Percentiles rank a stretch among this genome's conserved stretches.
Evolutionary conservation across 2,888 invertebrate species (phyloP).

Genomic region (Altica lythri): DNA sequence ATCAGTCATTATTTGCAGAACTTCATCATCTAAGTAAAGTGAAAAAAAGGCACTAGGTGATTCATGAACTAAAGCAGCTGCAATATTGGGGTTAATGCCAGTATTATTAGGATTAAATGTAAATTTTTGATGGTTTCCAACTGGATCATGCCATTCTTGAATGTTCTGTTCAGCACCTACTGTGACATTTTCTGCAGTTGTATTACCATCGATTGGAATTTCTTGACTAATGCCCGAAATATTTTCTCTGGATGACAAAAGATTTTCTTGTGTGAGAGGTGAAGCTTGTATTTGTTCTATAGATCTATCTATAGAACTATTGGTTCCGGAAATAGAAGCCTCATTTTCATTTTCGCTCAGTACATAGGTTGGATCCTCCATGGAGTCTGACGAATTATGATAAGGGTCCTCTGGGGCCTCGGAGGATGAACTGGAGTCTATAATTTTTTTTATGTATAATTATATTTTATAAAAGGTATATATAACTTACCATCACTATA

Average conservation of each 20-base stretch:
- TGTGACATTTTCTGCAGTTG: background rate
- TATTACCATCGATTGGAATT: background rate
- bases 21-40: background rate
- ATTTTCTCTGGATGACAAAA: background rate
- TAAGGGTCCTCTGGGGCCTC: slow-evolving; percentile 25
- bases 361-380: slow-evolving; percentile 3
- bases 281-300: background rate
- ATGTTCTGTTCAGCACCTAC: background rate
- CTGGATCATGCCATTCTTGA: background rate
- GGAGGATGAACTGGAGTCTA: too few species aligned
- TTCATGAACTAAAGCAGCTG: background rate
- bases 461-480: too few species aligned
- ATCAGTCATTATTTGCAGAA: background rate
- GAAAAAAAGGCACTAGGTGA: background rate
- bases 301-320: too few species aligned
- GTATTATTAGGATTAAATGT: slow-evolving; percentile 3
- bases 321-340: too few species aligned
- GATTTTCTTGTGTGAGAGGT: background rate
- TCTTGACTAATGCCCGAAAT: background rate
- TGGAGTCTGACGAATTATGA: slow-evolving; percentile 3
- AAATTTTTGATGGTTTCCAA: slow-evolving; percentile 12
- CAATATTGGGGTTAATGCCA: background rate
- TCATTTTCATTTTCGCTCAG: slow-evolving; percentile 18
- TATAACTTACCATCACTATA: too few species aligned
- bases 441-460: too few species aligned